phyloP scores from a whole-genome alignment of 2,113 vertebrate species.

The Lasiurus borealis region DNA sequence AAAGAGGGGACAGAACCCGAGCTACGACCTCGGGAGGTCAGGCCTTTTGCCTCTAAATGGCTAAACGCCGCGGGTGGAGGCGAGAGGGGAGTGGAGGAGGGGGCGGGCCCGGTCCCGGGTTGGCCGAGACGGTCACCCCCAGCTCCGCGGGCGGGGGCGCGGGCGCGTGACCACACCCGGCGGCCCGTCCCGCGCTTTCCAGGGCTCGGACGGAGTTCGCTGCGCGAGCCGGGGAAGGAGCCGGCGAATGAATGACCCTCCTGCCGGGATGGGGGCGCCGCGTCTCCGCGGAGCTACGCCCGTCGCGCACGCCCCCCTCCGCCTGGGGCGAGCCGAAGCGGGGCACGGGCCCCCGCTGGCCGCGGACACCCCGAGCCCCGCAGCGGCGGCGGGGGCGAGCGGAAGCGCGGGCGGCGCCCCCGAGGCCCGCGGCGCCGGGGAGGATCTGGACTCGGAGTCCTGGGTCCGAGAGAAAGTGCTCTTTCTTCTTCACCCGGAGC shows the following conservation, averaged over 20 bases:
- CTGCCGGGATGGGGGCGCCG: background rate
- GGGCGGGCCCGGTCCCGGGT: accelerated
- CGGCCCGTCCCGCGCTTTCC: accelerated
- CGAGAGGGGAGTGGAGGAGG: accelerated
- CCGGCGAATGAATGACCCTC: background rate
- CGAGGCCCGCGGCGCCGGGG: accelerated
- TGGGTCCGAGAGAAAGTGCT: slow-evolving; percentile 80
- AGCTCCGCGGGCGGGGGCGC: accelerated
- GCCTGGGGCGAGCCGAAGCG: background rate
- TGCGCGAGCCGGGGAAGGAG: accelerated
- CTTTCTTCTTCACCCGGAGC: slow-evolving; percentile 75
- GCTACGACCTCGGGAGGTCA: accelerated
- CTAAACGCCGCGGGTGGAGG: accelerated
- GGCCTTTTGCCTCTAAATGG: background rate
- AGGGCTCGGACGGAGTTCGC: accelerated
- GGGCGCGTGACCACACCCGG: background rate
- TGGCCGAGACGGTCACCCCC: accelerated
- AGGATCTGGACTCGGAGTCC: background rate
- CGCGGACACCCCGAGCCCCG: accelerated
- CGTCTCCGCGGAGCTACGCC: background rate
- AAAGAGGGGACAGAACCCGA: background rate
- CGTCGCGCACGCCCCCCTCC: accelerated
- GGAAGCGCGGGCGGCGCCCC: background rate
- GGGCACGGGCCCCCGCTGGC: background rate
- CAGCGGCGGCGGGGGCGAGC: accelerated